Percentiles rank a stretch among this genome's conserved stretches.
phyloP scores from a whole-genome alignment of 2,888 invertebrate genomes.

The Drosophila mettleri region DNA sequence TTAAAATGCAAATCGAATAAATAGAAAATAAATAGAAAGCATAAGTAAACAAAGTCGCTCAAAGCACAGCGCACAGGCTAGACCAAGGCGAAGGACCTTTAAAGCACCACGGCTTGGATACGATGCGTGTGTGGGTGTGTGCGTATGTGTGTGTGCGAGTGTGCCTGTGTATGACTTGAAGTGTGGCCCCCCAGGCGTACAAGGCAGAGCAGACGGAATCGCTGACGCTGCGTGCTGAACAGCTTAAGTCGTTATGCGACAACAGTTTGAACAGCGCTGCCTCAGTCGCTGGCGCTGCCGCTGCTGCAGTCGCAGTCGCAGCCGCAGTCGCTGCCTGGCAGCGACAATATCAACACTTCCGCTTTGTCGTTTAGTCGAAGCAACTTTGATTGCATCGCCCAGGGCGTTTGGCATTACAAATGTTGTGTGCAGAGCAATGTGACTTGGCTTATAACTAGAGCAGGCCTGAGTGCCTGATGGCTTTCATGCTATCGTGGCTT shows the following conservation, averaged over 20 bases:
- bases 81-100: constrained; percentile 49
- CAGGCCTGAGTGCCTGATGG: constrained; percentile 50
- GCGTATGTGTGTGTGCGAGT: constrained; percentile 34
- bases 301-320: constrained; percentile 6
- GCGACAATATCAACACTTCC: constrained; percentile 75
- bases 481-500: constrained; percentile 25
- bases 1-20: constrained; percentile 80
- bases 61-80: constrained; percentile 13
- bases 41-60: constrained; percentile 62
- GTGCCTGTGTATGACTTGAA: constrained; percentile 46
- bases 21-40: constrained; percentile 77
- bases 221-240: constrained; percentile 75
- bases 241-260: constrained; percentile 77
- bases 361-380: constrained; percentile 49
- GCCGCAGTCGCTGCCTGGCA: constrained; percentile 36
- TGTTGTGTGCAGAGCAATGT: constrained; percentile 43
- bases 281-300: constrained; percentile 11
- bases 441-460: constrained; percentile 63
- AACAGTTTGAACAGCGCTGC: constrained; percentile 51
- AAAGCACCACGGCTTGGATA: constrained; percentile 29
- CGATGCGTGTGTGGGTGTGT: constrained; percentile 7
- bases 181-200: constrained; percentile 52
- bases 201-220: constrained; percentile 40
- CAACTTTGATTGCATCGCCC: constrained; percentile 71
- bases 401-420: constrained; percentile 55